phyloP scores from a whole-genome alignment of 2,797 vertebrate genomes.

The Cheirogaleus major region DNA sequence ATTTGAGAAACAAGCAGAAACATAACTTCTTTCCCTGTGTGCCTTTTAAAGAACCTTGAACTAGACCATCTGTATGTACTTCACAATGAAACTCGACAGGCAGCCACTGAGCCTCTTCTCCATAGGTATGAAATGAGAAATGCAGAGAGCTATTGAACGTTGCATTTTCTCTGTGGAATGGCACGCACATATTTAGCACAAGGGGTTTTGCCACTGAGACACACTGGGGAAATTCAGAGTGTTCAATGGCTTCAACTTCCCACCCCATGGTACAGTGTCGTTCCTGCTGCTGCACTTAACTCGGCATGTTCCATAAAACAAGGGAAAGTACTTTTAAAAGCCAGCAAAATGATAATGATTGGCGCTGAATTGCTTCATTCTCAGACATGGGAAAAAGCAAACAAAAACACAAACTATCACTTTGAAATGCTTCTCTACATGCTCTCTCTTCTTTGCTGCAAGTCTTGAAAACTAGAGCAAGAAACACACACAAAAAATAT shows the following conservation, averaged over 20 bases:
- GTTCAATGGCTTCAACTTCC: constrained; percentile 54
- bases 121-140: constrained; percentile 78
- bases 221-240: constrained; percentile 75
- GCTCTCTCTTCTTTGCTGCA: neutral
- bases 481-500: neutral
- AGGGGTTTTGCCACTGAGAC: constrained; percentile 68
- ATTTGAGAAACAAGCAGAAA: constrained; percentile 15
- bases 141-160: constrained; percentile 57
- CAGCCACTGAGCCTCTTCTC: constrained; percentile 71
- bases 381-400: neutral
- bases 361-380: neutral
- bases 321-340: constrained; percentile 55
- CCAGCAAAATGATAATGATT: constrained; percentile 37
- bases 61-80: constrained; percentile 50
- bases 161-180: constrained; percentile 84
- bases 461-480: constrained; percentile 2
- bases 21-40: neutral
- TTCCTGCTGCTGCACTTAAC: constrained; percentile 34
- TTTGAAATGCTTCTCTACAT: neutral
- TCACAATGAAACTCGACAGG: constrained; percentile 70
- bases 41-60: constrained; percentile 83
- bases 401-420: neutral
- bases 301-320: constrained; percentile 45
- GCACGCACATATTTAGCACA: constrained; percentile 74
- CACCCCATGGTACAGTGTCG: neutral